Evolutionary conservation across 2,888 invertebrate genomes (phyloP), one percentile per base, ranked within the genome.

Genomic region (Campoletis raptor): DNA sequence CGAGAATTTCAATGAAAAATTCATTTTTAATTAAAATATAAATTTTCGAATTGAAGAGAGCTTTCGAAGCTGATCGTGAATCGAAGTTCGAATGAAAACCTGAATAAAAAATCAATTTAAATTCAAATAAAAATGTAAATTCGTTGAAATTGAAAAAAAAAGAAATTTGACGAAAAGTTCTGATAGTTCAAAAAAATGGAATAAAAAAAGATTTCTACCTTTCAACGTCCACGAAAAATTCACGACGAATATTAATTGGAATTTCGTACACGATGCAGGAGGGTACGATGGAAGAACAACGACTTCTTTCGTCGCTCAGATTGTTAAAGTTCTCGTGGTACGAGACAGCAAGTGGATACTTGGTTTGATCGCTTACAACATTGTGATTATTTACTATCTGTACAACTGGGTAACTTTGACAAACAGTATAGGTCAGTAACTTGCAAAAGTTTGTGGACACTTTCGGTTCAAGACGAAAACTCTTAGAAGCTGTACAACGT

Each of bases 391-490:
- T 70, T 89, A 85, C 80, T 88, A 88, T 73, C 89, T 91, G 30
- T 83, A 87, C 84, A 82, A 66, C 69, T 90, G 90, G 90, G 77
- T 90, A 57, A 78, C 76, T 77, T 87, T 90, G 52, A 90, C 90
- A 7, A 88, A 90, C 66, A 92, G 91, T 88, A 88, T 92, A 83
- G 91, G 91, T 91, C 82, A 91, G 91, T 90, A 81, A 80, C 36
- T 40, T 40, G 66, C 0, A 15, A 66, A 48, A 36, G 45, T 77
- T 66, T 66, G 66, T 42, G 42, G 24, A 42, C 24, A 54, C 57
- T 54, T 74, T 15, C 21, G 21, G 24, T 57, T 36, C 57, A 37
- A 37, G 57, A 40, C 12, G 15, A 18, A 74, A 61, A 61, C 61
- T 42, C 21, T 2, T 15, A 21, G 15, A 21, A 74, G 48, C 24